phyloP scores from a whole-genome alignment of 2,888 invertebrate species.

The Listrodromus nycthemerus region DNA sequence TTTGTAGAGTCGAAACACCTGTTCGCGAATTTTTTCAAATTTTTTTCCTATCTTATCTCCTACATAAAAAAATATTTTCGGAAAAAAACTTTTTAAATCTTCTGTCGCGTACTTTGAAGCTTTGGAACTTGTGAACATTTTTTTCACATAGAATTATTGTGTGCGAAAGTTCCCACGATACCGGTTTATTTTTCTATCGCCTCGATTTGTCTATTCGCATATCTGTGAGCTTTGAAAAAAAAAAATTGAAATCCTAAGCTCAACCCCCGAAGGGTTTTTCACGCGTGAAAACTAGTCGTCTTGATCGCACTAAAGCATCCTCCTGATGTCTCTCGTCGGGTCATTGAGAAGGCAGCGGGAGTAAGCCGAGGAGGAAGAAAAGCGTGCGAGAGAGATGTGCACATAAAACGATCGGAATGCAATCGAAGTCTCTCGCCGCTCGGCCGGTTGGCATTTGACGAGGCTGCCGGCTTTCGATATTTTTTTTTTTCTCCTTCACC shows the following conservation, averaged over 20 bases:
- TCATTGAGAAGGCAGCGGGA: background rate
- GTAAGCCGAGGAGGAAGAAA: constrained; percentile 54
- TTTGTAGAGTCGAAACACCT: background rate
- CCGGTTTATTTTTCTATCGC: background rate
- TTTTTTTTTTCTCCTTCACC: constrained; percentile 52
- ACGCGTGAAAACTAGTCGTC: constrained; percentile 16
- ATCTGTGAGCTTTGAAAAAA: background rate
- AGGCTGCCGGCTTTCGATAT: constrained; percentile 68
- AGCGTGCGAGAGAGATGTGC: constrained; percentile 47
- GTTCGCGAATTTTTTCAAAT: background rate
- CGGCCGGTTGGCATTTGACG: constrained; percentile 76
- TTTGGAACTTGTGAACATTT: too few species aligned
- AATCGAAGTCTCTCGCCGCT: constrained; percentile 66
- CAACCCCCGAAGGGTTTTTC: constrained; percentile 25
- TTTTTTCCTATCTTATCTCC: background rate
- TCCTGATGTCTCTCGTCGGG: constrained; percentile 9
- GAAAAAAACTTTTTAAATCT: background rate
- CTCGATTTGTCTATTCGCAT: background rate
- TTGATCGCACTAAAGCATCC: constrained; percentile 49
- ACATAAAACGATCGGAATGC: constrained; percentile 74
- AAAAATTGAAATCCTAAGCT: constrained; percentile 33
- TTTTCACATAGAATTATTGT: too few species aligned
- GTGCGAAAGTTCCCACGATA: background rate
- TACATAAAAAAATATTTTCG: background rate
- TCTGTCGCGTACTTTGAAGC: too few species aligned